phyloP scores from a whole-genome alignment of 1,140 invertebrate species.

The Lepidostoma basale region DNA sequence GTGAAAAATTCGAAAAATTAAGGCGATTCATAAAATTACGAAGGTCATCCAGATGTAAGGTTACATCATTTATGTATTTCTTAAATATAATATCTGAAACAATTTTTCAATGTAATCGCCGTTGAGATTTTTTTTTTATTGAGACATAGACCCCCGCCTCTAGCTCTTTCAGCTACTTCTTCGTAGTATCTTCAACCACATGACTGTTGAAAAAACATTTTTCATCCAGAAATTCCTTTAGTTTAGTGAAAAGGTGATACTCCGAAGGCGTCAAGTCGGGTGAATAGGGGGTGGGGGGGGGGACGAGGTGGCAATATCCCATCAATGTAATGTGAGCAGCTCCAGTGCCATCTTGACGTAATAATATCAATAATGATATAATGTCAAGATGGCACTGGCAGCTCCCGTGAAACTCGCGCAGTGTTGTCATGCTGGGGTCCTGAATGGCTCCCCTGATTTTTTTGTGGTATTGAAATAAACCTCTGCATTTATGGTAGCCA shows the following conservation, averaged over 20 bases:
- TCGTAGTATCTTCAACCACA: background rate
- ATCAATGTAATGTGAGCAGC: constrained; percentile 1
- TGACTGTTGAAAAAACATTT: constrained; percentile 7
- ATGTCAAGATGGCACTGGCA: no score
- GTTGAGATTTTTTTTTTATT: no score
- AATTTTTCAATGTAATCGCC: no score
- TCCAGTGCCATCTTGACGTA: no score
- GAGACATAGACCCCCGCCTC: no score
- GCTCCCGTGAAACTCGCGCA: background rate
- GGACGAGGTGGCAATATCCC: constrained; percentile 7
- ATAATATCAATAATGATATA: no score
- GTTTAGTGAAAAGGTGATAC: constrained; percentile 1
- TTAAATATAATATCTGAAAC: no score
- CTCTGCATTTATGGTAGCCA: background rate
- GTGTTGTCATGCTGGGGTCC: constrained; percentile 15
- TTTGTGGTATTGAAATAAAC: constrained; percentile 15
- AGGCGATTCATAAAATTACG: no score
- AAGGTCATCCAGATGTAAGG: no score
- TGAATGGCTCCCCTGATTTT: constrained; percentile 8
- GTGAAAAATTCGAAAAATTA: no score
- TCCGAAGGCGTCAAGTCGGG: background rate
- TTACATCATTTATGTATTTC: no score
- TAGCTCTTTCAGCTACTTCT: background rate
- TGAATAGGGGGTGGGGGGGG: background rate
- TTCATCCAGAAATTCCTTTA: background rate